These are phyloP conservation scores for Mesembrinibis cayennensis DNA, from an alignment of 2,113 vertebrate genomes.

Conservation along the genomic window DNA sequence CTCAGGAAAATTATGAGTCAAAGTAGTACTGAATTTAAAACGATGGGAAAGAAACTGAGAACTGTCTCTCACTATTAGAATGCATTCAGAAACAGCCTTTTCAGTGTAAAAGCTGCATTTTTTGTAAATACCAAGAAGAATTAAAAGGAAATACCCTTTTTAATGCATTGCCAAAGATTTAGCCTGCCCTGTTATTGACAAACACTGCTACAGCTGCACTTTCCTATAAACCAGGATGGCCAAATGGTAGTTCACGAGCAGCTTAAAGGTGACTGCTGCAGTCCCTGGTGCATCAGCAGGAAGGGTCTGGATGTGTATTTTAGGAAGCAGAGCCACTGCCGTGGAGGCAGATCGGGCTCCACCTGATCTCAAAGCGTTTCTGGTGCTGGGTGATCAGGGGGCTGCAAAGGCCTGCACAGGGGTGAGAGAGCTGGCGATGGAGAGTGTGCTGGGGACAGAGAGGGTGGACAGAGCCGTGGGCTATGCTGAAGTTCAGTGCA, in stretches of 20 bases:
- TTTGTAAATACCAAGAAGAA: background rate
- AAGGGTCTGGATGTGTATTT: background rate
- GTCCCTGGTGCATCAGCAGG: fast-evolving
- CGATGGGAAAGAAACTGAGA: background rate
- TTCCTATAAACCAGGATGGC: background rate
- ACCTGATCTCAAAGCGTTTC: background rate
- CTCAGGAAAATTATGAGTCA: background rate
- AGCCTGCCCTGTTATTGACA: background rate
- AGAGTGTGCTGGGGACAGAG: background rate
- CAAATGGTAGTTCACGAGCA: background rate
- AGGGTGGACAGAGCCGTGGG: background rate
- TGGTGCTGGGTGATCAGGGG: background rate
- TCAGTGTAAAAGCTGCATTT: background rate
- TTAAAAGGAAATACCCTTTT: background rate
- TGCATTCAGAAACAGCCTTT: background rate
- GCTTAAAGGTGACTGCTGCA: fast-evolving
- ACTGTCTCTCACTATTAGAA: background rate
- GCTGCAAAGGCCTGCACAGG: background rate
- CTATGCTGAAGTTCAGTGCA: background rate
- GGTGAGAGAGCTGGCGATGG: background rate
- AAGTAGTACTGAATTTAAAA: background rate
- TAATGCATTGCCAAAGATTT: background rate
- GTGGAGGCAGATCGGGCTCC: background rate
- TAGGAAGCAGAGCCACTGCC: background rate
- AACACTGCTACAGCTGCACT: background rate